Conservation (phyloP, 2,113 vertebrate genomes). For the Macquaria australasica region DNA sequence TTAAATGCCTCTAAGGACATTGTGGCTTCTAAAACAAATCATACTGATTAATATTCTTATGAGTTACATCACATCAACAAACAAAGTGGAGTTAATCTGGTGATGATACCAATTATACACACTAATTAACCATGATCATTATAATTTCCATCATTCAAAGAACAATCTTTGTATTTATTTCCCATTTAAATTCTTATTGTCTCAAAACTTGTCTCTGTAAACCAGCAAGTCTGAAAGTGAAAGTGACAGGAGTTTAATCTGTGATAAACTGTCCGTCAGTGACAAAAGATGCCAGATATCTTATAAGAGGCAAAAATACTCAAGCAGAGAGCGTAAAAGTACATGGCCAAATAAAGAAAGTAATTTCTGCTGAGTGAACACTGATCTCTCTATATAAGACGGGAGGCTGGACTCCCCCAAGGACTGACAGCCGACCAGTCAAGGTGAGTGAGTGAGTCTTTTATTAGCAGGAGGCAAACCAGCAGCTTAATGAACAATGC, state of each 20-base stretch:
- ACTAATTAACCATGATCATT: slow-evolving; percentile 26
- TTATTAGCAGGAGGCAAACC: slow-evolving; percentile 72
- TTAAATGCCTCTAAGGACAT: not conserved
- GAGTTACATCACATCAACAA: too few species aligned
- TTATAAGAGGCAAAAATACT: slow-evolving; percentile 58
- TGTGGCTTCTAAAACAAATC: not conserved
- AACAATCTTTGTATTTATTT: slow-evolving; percentile 18
- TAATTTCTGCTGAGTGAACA: slow-evolving; percentile 47
- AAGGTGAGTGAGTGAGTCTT: slow-evolving; percentile 80
- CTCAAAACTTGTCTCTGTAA: not conserved
- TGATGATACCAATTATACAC: slow-evolving; percentile 16
- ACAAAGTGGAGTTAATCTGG: not conserved
- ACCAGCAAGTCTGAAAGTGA: not conserved
- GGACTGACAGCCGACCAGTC: slow-evolving; percentile 69
- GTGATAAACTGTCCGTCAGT: not conserved
- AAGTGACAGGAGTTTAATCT: not conserved
- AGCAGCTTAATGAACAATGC: slow-evolving; percentile 77
- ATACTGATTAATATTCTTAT: not conserved
- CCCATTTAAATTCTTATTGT: slow-evolving; percentile 11
- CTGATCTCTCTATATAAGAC: slow-evolving; percentile 81
- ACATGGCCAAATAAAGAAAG: slow-evolving; percentile 82
- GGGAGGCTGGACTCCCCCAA: slow-evolving; percentile 57
- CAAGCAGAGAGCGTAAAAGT: slow-evolving; percentile 52
- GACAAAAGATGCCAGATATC: slow-evolving; percentile 33
- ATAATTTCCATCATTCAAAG: slow-evolving; percentile 5